Evolutionary conservation across 2,888 invertebrate genomes (phyloP).

Genomic region (Alentia gelatinosa): DNA sequence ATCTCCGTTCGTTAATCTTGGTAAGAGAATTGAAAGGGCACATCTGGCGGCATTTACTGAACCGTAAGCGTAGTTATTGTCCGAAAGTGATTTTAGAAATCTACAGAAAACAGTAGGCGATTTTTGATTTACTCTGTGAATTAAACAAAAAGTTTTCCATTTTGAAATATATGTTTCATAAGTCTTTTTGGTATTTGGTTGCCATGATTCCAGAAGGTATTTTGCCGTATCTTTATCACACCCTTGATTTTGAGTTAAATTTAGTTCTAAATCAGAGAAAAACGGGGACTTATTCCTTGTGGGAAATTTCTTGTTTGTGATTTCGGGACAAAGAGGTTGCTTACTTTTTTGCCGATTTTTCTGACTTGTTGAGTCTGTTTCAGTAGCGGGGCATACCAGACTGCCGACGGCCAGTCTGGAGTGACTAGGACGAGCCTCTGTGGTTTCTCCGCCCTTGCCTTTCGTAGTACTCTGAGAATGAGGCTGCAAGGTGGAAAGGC

Average conservation of each 20-base stretch:
- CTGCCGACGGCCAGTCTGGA: not conserved
- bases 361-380: not conserved
- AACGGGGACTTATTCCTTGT: not conserved
- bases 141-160: not conserved
- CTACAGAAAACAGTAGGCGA: not conserved
- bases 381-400: not conserved
- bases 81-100: not conserved
- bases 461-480: not conserved
- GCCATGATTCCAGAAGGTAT: not conserved
- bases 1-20: no score
- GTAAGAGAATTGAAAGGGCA: not conserved
- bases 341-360: not conserved
- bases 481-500: not conserved
- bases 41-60: conserved; percentile 9
- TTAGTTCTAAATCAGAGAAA: not conserved
- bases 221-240: not conserved
- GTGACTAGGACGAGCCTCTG: not conserved
- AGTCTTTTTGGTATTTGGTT: not conserved
- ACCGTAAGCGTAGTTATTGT: not conserved
- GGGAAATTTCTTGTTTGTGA: not conserved
- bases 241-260: not conserved
- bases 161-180: not conserved
- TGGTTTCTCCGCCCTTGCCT: not conserved
- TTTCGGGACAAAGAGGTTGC: not conserved
- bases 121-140: not conserved